Evolutionary conservation across 2,888 invertebrate species (phyloP), one percentile per base, ranked within the genome.

Genomic region (Cryptocephalus moraei): DNA sequence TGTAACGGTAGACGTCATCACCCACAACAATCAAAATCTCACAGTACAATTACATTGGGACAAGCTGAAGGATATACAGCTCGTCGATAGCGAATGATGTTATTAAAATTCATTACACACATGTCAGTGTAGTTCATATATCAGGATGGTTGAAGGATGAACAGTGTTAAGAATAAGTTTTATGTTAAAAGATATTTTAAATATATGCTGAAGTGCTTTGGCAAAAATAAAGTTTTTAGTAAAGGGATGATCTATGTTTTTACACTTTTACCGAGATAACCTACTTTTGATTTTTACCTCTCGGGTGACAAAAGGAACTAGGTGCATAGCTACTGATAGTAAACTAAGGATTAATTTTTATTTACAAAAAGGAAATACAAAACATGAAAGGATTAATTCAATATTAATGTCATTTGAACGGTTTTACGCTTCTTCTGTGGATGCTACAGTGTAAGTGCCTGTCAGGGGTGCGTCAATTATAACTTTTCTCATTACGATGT

Each of bases 401-500:
- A n/a, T n/a, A n/a, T n/a, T n/a, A n/a, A n/a, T 22, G 22, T 22
- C 6, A 22, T 22, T 4, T 22, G 6, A 4, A 22, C 22, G 2
- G 22, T 22, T 22, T 22, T 22, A 22, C 6, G 22, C 22, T 33
- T 58, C 56, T 32, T 46, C 40, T n/a, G 51, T 48, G 12, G 55
- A 49, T 11, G 60, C 57, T 10, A 56, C 48, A 8, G 52, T 33
- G 44, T 60, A 60, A 38, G 34, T 48, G 61, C 39, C 74, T 63
- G 22, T 73, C 70, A 41, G 72, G 70, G 56, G 77, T 70, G 33
- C 74, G 69, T 54, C 79, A 73, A 88, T 69, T 12, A 88, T 79
- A 2, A 81, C 61, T 67, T 82, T 86, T 56, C 82, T 79, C 76
- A 88, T 75, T 9, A 81, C 68, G 1, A 78, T 70, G 60, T 84